Percentiles rank a stretch among this genome's conserved stretches.
These are phyloP conservation scores for Cisticola juncidis DNA, from an alignment of 2,113 vertebrate species.

Conservation along the genomic window DNA sequence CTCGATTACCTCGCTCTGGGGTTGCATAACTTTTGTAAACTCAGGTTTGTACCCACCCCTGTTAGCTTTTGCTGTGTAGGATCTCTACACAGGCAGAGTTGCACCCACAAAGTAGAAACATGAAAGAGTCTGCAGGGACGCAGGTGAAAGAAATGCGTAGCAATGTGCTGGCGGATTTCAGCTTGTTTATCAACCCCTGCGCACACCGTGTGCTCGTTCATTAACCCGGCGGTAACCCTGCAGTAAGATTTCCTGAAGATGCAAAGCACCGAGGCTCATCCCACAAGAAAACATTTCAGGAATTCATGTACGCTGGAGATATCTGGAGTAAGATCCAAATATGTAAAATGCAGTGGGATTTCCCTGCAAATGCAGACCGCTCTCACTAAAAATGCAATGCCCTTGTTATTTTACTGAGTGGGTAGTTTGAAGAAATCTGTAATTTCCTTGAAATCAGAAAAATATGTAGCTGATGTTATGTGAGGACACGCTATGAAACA, in stretches of 20 bases:
- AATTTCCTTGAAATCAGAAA: neutral
- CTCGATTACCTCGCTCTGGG: neutral
- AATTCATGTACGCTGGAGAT: neutral
- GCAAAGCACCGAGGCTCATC: neutral
- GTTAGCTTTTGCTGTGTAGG: neutral
- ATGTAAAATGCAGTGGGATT: neutral
- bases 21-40: neutral
- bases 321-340: neutral
- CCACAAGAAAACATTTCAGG: neutral
- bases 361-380: neutral
- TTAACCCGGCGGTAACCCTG: neutral
- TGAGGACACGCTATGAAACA: neutral
- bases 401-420: neutral
- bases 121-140: neutral
- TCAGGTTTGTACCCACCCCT: neutral
- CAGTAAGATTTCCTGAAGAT: conserved; percentile 7
- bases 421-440: neutral
- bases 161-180: neutral
- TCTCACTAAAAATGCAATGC: neutral
- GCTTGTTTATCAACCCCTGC: neutral
- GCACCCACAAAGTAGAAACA: neutral
- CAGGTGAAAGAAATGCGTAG: neutral
- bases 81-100: neutral
- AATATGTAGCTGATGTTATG: neutral
- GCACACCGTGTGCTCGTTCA: neutral